Conservation (phyloP, 2,888 invertebrate species). For the Nemoura dubitans region DNA sequence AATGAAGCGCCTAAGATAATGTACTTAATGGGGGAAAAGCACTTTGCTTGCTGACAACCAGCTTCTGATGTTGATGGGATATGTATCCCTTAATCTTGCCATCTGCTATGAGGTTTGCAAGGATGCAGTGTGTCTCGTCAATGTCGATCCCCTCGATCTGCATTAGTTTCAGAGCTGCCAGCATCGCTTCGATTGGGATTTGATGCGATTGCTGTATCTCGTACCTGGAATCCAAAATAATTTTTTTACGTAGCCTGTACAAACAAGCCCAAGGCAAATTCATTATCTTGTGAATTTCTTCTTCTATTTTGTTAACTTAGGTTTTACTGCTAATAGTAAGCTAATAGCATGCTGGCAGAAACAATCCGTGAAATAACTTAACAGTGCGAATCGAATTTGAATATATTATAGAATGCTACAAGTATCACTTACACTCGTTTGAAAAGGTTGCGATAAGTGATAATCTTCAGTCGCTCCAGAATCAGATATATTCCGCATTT, state of each 20-base stretch:
- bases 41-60: constrained; percentile 97
- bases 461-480: constrained; percentile 94
- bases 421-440: constrained; percentile 84
- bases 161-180: constrained; percentile 82
- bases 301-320: no score
- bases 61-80: constrained; percentile 94
- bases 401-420: no score
- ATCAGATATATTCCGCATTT: constrained; percentile 97
- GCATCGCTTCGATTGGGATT: constrained; percentile 85
- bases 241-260: neutral
- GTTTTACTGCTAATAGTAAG: no score
- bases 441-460: constrained; percentile 95
- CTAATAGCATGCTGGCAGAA: no score
- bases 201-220: constrained; percentile 82
- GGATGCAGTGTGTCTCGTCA: constrained; percentile 95
- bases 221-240: constrained; percentile 60
- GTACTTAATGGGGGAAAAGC: constrained; percentile 77
- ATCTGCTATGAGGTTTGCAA: constrained; percentile 95
- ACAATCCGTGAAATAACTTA: no score
- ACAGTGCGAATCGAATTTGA: no score
- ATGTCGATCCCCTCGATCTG: constrained; percentile 87
- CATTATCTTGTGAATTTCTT: no score
- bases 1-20: constrained; percentile 34
- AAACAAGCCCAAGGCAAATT: neutral
- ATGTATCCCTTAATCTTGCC: constrained; percentile 99